A percentile compares a stretch with the other conserved stretches of the same genome.
These are phyloP conservation scores for Thermophis baileyi DNA, from an alignment of 2,113 vertebrate genomes.

Conservation along the genomic window DNA sequence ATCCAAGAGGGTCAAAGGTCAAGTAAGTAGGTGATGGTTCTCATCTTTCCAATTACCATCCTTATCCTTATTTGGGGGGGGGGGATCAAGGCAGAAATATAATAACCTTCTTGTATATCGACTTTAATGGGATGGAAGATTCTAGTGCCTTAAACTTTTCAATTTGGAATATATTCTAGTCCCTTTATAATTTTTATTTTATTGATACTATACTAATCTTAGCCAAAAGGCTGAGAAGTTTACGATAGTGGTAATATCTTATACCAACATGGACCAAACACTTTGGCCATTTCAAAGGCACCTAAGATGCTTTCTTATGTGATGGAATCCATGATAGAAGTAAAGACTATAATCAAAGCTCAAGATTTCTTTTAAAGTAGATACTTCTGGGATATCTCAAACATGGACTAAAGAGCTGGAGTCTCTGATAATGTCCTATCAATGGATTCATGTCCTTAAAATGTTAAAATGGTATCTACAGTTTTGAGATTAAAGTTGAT, in stretches of 20 bases:
- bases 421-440: not conserved
- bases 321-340: not conserved
- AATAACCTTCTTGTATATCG: not conserved
- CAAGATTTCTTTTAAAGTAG: not conserved
- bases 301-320: not conserved
- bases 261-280: not conserved
- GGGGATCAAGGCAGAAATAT: not conserved
- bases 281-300: not conserved
- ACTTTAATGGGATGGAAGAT: not conserved
- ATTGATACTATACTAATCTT: not conserved
- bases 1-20: not conserved
- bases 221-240: not conserved
- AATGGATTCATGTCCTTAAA: not conserved
- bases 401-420: not conserved
- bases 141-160: not conserved
- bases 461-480: not conserved
- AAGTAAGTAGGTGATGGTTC: not conserved
- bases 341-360: not conserved
- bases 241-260: not conserved
- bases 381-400: not conserved
- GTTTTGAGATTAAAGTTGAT: not conserved
- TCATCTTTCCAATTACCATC: not conserved
- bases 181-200: not conserved
- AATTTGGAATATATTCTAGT: not conserved
- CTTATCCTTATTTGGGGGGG: not conserved